Base-by-base conservation (phyloP, 2,113 vertebrate genomes). In the Callocephalon fimbriatum region DNA sequence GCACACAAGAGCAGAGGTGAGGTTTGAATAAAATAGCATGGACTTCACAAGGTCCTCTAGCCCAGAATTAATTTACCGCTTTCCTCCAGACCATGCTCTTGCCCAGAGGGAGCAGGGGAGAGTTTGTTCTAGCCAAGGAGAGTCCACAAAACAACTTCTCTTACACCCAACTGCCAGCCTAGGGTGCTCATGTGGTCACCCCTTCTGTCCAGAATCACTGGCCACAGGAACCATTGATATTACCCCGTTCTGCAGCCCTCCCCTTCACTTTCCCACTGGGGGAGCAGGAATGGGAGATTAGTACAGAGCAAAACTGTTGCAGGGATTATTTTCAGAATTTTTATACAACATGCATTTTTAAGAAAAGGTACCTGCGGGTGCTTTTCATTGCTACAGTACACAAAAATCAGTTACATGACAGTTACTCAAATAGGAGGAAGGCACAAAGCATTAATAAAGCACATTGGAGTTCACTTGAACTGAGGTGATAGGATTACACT, bases 401-500 rank as follows among this genome's bases (percentile, higher is more conserved):
- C 65, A 68, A 72, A 83, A 82, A 86, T 59, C 22, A 18, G 40
- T 47, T 79, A 35, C 18, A 2, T 26, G 61, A 58, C 23, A 82
- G 48, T 44, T 29, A 40, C 23, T 19, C n/a, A 48, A 5, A 1
- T 8, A 54, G 71, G 65, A 95, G 54, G 40, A 83, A 86, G 58
- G 71, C 71, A 86, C 62, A 72, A 54, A 65, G 78, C 47, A 35
- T 67, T 78, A 88, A 85, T 32, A 77, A 72, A 95, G 67, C 27
- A 56, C 67, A 8, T 0, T 27, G 86, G 44, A 80, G 47, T 16
- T 76, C 53, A n/a, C 37, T 53, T 10, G 1, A 66, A 66, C 7
- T 17, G 72, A 68, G 45, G 72, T 35, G 67, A 86, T 61, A 32
- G 58, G 54, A 37, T 44, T 65, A 37, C 58, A 51, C 40, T 91